Evolutionary conservation across 2,113 vertebrate species (phyloP).

Genomic region (Rhagologus leucostigma): DNA sequence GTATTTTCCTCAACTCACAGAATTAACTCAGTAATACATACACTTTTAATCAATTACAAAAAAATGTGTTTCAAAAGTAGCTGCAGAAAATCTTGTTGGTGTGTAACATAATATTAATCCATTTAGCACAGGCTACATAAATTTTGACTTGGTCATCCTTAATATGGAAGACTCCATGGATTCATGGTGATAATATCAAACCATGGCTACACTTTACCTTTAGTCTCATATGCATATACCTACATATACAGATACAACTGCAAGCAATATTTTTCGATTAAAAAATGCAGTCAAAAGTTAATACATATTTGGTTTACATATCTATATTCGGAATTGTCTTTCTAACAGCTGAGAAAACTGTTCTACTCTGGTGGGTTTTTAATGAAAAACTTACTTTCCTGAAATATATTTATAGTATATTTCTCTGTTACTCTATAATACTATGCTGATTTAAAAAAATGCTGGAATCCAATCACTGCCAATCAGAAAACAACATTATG

Average conservation of each 20-base stretch:
- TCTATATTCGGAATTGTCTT: neutral
- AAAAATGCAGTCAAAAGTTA: neutral
- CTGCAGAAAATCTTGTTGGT: neutral
- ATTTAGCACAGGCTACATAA: neutral
- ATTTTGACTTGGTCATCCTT: neutral
- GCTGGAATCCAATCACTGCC: neutral
- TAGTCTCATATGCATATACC: neutral
- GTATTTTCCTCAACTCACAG: neutral
- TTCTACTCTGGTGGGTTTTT: neutral
- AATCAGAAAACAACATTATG: neutral
- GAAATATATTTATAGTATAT: neutral
- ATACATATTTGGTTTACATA: neutral
- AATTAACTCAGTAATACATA: neutral
- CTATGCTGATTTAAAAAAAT: neutral
- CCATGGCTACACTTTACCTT: neutral
- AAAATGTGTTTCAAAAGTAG: neutral
- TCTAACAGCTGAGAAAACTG: neutral
- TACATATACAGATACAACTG: neutral
- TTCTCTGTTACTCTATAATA: neutral
- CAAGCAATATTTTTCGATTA: neutral
- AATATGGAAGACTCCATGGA: neutral
- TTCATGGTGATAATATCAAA: neutral
- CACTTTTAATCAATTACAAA: neutral
- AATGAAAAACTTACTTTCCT: neutral
- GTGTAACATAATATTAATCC: neutral